These are phyloP conservation scores for Eclectus roratus DNA, from an alignment of 2,113 vertebrate species.

Conservation along the genomic window DNA sequence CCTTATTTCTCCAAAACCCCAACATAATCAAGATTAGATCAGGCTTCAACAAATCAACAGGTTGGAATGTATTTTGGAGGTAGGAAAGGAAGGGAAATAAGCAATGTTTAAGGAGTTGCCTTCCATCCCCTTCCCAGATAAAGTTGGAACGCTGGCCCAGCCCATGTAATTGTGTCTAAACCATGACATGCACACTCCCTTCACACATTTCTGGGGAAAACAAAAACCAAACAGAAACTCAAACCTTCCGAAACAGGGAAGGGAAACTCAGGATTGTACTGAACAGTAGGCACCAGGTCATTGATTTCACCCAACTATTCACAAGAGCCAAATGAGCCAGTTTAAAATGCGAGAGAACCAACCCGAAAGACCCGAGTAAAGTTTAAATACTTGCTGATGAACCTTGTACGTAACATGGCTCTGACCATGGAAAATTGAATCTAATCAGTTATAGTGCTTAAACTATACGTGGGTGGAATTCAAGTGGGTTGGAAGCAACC, in stretches of 20 bases:
- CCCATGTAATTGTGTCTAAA: constrained; percentile 1
- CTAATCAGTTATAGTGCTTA: constrained; percentile 9
- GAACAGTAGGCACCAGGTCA: not conserved
- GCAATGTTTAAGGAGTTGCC: constrained; percentile 34
- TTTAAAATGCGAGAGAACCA: not conserved
- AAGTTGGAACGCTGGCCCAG: not conserved
- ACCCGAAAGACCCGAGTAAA: not conserved
- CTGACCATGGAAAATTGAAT: constrained; percentile 21
- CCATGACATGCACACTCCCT: not conserved
- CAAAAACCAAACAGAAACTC: not conserved
- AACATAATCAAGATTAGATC: not conserved
- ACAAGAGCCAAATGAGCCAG: not conserved
- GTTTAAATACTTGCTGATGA: not conserved
- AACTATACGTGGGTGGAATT: constrained; percentile 29
- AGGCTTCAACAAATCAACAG: not conserved
- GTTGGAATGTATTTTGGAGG: not conserved
- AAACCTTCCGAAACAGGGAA: not conserved
- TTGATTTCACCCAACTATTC: not conserved
- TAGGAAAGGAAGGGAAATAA: not conserved
- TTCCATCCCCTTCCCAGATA: constrained; percentile 36
- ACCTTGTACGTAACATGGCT: not conserved
- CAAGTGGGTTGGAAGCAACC: not conserved
- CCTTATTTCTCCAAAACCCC: not conserved
- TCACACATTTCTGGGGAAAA: constrained; percentile 15
- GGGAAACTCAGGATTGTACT: not conserved